phyloP scores from a whole-genome alignment of 2,888 invertebrate genomes.

The Listrodromus nycthemerus region DNA sequence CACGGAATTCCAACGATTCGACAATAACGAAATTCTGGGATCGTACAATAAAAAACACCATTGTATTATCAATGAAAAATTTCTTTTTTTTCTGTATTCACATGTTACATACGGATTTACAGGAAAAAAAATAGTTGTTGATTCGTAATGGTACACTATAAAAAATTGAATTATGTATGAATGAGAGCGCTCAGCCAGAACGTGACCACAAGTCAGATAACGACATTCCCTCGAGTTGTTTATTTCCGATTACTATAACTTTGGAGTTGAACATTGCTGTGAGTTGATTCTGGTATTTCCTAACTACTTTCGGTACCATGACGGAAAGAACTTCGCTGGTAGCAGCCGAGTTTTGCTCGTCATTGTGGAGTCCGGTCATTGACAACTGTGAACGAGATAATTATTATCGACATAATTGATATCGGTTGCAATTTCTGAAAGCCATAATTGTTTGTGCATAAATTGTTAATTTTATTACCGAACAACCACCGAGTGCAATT shows the following conservation, averaged over 20 bases:
- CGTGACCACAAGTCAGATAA: conserved; percentile 57
- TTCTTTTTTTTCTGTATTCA: background rate
- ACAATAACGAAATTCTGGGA: background rate
- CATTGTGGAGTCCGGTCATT: conserved; percentile 72
- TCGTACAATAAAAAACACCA: background rate
- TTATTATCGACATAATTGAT: conserved; percentile 32
- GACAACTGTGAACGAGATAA: conserved; percentile 16
- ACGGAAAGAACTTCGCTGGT: conserved; percentile 70
- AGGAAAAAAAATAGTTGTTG: background rate
- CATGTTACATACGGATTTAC: background rate
- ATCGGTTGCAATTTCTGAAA: background rate
- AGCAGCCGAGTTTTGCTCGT: conserved; percentile 69
- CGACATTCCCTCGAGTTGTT: conserved; percentile 45
- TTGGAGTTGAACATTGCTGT: background rate
- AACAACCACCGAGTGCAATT: conserved; percentile 37
- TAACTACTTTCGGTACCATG: conserved; percentile 65
- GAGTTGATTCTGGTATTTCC: conserved; percentile 67
- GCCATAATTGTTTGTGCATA: background rate
- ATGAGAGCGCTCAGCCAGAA: conserved; percentile 38
- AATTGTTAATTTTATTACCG: conserved; percentile 61
- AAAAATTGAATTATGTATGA: background rate
- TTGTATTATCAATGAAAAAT: background rate
- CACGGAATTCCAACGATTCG: background rate
- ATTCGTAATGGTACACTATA: background rate
- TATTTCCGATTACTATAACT: conserved; percentile 37